Base-by-base conservation (phyloP, 2,888 invertebrate genomes). In the Drosophila borealis region DNA sequence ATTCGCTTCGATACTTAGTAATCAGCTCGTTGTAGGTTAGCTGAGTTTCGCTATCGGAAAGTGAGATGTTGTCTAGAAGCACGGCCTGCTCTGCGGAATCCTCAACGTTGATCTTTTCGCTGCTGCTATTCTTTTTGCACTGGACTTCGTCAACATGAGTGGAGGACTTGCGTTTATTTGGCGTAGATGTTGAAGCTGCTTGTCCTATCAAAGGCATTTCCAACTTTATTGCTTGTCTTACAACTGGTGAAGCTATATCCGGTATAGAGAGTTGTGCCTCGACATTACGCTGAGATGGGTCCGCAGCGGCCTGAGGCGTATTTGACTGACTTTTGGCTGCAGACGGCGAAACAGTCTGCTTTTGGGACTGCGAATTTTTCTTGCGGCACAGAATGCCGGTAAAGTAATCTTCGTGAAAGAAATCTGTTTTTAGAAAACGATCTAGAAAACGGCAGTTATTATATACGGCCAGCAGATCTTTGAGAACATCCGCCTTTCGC, bases 371-470 rank as follows among this genome's bases (percentile, higher is more conserved):
- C 5, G 19, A 14, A 10, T 46, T 19, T 1, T 42, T 19, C 42
- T 65, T 80, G 34, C 96, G 94, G 76, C 96, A 95, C 55, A 97
- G 90, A 2, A 97, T 92, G 46, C 95, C 96, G 94, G 95, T 94
- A 91, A 97, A 97, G 92, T 97, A 95, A 88, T 95, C 94, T 88
- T 96, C 96, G 78, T 96, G 96, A 92, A 98, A 98, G 92, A 96
- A 97, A 4, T 96, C 94, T 0, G 97, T 97, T 51, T 96, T 96
- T 94, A 98, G 95, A 62, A 97, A 93, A 80, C 96, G 96, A 92
- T 98, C 97, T 91, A 98, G 93, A 89, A 96, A 96, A 80, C 97
- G 95, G 89, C 97, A 97, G 90, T 97, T 96, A 91, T 96, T 97
- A 90, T 97, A 97, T 45, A 97, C 95, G 87, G 95, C 95, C 66